Base-by-base conservation (phyloP, 1,140 invertebrate species). In the Dendroctonus valens region DNA sequence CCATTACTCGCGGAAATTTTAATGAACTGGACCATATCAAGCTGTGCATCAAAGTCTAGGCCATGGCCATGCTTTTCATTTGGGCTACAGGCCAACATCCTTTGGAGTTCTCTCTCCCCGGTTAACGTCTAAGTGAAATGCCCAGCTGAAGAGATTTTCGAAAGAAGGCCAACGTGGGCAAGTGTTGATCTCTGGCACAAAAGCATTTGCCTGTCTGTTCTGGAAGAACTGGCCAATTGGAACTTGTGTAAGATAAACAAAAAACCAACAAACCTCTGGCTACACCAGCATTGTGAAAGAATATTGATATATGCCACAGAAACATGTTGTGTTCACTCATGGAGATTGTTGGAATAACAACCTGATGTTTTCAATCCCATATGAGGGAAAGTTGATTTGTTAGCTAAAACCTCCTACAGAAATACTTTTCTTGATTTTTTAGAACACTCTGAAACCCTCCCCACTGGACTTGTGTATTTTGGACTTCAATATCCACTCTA, bases 291-390 rank as follows among this genome's bases (percentile, higher is more conserved):
- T 55, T 41, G 9, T 55, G 75, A 80, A 83, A 82, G 82, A 81
- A 82, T 82, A 77, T 72, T 79, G 78, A n/a, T 75, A 73, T 74
- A 73, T 76, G 77, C 39, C 49, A 6, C 58, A 59, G 37, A 14
- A 62, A 11, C 38, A 54, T 26, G 78, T 76, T 80, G 81, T 82
- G 78, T 83, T 83, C 78, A 75, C 77, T 38, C 84, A 85, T 69
- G 83, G 83, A n/a, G 84, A 85, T 69, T 83, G 79, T 67, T 83
- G 81, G 79, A 80, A 78, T 50, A 85, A 84, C 65, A 85, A 85
- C 63, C 76, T 85, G 14, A 67, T 85, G 48, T 85, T n/a, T n/a
- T 81, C 71, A 78, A 77, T n/a, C n/a, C n/a, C n/a, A 65, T 77
- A 79, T 62, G 64, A 79, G 41, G 75, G 70, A 60, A 58, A 57